Percentiles rank a stretch among this genome's conserved stretches.
phyloP scores from a whole-genome alignment of 1,140 invertebrate species.

The Penaeus indicus region DNA sequence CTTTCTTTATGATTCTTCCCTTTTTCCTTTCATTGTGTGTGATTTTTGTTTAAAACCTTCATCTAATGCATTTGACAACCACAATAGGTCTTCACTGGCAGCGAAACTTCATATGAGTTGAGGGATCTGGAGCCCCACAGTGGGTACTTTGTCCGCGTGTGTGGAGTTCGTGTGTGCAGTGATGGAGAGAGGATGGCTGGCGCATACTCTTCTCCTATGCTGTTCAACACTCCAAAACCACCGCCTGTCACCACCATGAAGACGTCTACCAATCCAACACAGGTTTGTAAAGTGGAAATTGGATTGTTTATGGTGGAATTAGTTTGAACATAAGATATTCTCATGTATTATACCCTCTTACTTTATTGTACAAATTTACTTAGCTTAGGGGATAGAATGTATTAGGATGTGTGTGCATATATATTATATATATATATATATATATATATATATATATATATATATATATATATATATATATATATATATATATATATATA shows the following conservation, averaged over 20 bases:
- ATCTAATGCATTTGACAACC: background rate
- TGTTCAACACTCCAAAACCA: slow-evolving; percentile 73
- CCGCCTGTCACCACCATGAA: slow-evolving; percentile 65
- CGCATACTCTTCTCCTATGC: slow-evolving; percentile 76
- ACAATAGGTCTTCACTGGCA: slow-evolving; percentile 80
- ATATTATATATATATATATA: too few species aligned
- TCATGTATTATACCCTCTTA: background rate
- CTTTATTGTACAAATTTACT: too few species aligned
- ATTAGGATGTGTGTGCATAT: too few species aligned
- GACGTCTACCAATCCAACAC: slow-evolving; percentile 66
- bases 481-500: too few species aligned
- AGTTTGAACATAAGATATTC: background rate
- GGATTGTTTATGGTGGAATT: slow-evolving; percentile 32
- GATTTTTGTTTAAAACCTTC: background rate
- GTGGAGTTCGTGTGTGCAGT: slow-evolving; percentile 77
- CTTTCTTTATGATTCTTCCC: too few species aligned
- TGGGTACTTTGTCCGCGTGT: slow-evolving; percentile 82
- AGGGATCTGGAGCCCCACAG: slow-evolving; percentile 79
- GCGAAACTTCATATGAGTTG: slow-evolving; percentile 77
- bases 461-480: too few species aligned
- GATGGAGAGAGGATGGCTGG: slow-evolving; percentile 75
- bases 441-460: too few species aligned
- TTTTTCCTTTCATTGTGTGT: background rate
- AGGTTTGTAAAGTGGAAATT: slow-evolving; percentile 57
- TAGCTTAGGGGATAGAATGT: too few species aligned